Evolutionary conservation across 2,113 vertebrate genomes (phyloP).

Genomic region (Xenopus laevis): DNA sequence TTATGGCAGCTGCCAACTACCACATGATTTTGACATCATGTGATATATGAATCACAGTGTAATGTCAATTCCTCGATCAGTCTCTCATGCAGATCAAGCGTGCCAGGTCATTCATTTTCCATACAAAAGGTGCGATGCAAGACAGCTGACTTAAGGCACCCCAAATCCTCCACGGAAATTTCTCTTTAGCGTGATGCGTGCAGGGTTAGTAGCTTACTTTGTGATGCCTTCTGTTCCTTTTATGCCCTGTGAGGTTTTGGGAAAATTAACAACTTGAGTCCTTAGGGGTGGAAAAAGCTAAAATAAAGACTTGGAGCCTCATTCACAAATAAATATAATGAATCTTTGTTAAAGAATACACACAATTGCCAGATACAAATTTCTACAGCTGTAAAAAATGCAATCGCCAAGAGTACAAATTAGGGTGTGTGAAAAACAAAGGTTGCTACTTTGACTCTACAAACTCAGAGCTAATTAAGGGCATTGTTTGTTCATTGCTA

Average conservation of each 20-base stretch:
- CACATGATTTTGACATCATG: too few species aligned
- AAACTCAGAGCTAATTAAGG: too few species aligned
- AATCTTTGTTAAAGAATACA: too few species aligned
- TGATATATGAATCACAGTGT: background rate
- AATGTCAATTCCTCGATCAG: background rate
- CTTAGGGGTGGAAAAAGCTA: background rate
- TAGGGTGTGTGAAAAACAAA: too few species aligned
- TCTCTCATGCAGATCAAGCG: conserved; percentile 5
- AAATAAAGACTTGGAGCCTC: background rate
- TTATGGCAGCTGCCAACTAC: too few species aligned
- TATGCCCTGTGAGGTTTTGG: conserved; percentile 22
- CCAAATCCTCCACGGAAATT: background rate
- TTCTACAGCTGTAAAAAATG: too few species aligned
- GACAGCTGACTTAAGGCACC: background rate
- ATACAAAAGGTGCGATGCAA: conserved; percentile 4
- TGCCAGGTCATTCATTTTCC: conserved; percentile 14
- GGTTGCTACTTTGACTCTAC: too few species aligned
- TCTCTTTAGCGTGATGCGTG: background rate
- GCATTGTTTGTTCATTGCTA: too few species aligned
- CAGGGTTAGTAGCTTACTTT: conserved; percentile 21
- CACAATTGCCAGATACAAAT: too few species aligned
- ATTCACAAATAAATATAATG: background rate
- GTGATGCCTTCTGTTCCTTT: conserved; percentile 6
- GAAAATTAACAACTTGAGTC: conserved; percentile 25
- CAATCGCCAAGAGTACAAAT: too few species aligned